A percentile compares a stretch with the other conserved stretches of the same genome.
Evolutionary conservation across 2,113 vertebrate species (phyloP).

Genomic region (Elachura formosa): DNA sequence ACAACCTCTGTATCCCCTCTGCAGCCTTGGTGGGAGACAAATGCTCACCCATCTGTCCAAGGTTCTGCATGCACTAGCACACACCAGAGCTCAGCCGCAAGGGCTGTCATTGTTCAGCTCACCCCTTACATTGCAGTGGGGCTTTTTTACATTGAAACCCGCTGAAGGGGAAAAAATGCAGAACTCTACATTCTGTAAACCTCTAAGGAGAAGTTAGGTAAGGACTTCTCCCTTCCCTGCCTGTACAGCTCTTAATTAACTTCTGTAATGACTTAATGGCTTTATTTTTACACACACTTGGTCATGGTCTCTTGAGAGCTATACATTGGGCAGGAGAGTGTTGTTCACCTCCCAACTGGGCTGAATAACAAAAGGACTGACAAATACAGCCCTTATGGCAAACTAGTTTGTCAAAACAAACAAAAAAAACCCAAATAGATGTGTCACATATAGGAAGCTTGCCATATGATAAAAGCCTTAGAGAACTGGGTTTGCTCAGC

Average conservation of each 20-base stretch:
- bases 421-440: not conserved
- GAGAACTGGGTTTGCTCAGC: not conserved
- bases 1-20: not conserved
- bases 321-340: not conserved
- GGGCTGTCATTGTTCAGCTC: not conserved
- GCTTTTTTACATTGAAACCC: not conserved
- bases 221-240: not conserved
- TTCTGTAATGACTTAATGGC: not conserved
- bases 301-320: not conserved
- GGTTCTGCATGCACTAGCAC: not conserved
- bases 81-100: not conserved
- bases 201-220: not conserved
- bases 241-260: not conserved
- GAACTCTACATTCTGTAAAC: not conserved
- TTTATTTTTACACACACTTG: not conserved
- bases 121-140: not conserved
- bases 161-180: not conserved
- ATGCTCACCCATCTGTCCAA: accelerated
- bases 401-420: not conserved
- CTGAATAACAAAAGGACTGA: not conserved
- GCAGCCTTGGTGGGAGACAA: not conserved
- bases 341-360: not conserved
- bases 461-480: not conserved
- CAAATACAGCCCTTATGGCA: not conserved
- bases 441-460: not conserved